Evolutionary conservation across 2,113 vertebrate species (phyloP), one percentile per base, ranked within the genome.

Genomic region (Myiagra hebetior): DNA sequence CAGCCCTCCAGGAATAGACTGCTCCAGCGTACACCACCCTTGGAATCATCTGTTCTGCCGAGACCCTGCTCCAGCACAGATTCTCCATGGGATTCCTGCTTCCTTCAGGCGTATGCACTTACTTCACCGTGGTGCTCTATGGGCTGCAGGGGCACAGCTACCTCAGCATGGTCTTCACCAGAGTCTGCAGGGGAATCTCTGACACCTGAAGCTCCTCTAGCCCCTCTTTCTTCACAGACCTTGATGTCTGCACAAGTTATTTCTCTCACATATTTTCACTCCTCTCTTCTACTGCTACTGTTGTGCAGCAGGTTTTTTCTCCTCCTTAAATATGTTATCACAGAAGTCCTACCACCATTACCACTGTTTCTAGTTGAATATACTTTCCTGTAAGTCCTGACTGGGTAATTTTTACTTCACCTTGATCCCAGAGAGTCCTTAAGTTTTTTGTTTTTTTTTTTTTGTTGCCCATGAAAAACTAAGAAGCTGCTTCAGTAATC

Each of bases 21-120:
- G 12, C 10, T 44, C 4, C 21, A 65, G 22, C 0, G 0, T 11
- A 22, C 0, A 1, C 27, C 20, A 6, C 20, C 26, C 14, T 13
- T 33, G 27, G 27, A 80, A 18, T 44, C 18, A 35, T 19, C 19
- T 50, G 15, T 20, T 35, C 50, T 57, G 8, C 17, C 31, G 42
- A n/a, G 11, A 27, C 18, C 15, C 35, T 60, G 28, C 15, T 82
- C 24, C 42, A 42, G 3, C 3, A 2, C 28, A 42, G 7, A 4
- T 8, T 47, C 15, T 28, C 39, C 18, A 5, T 3, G 6, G 39
- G 33, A 13, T 35, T 16, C 26, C 22, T 37, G 7, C 5, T 33
- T 47, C 44, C 17, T 64, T 28, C 7, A 7, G 46, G 31, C 3
- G 19, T 10, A 27, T 55, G 6, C n/a, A 13, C 28, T 24, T 56